phyloP scores from a whole-genome alignment of 2,888 invertebrate genomes.

The Autographa pulchrina region DNA sequence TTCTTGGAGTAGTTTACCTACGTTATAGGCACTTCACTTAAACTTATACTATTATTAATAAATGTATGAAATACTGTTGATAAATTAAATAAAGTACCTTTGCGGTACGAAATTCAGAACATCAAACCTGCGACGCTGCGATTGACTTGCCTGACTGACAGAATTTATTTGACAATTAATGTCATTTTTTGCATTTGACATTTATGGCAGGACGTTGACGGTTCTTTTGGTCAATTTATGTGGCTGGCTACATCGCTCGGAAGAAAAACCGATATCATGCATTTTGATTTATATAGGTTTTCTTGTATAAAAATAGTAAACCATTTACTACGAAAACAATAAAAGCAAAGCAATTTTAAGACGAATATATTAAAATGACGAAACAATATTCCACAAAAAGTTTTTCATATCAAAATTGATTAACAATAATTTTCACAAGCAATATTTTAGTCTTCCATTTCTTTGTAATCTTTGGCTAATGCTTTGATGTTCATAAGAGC shows the following conservation, averaged over 20 bases:
- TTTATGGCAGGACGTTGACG: neutral
- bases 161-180: too few relatives aligned
- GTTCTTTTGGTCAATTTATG: neutral
- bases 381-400: neutral
- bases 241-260: neutral
- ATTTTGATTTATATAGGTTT: neutral
- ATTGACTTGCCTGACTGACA: neutral
- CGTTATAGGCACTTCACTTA: conserved; percentile 30
- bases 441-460: conserved; percentile 88
- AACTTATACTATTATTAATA: conserved; percentile 16
- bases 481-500: conserved; percentile 91
- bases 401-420: neutral
- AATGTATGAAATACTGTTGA: conserved; percentile 38
- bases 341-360: neutral
- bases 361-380: neutral
- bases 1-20: neutral
- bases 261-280: neutral
- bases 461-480: conserved; percentile 91
- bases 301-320: neutral
- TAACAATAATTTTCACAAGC: neutral
- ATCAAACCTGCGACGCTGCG: neutral
- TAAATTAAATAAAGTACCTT: neutral
- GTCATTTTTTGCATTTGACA: neutral
- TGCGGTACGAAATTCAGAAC: conserved; percentile 11
- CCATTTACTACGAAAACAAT: neutral